Evolutionary conservation across 2,888 invertebrate genomes (phyloP).

Genomic region (Alloscopus bannaensis): DNA sequence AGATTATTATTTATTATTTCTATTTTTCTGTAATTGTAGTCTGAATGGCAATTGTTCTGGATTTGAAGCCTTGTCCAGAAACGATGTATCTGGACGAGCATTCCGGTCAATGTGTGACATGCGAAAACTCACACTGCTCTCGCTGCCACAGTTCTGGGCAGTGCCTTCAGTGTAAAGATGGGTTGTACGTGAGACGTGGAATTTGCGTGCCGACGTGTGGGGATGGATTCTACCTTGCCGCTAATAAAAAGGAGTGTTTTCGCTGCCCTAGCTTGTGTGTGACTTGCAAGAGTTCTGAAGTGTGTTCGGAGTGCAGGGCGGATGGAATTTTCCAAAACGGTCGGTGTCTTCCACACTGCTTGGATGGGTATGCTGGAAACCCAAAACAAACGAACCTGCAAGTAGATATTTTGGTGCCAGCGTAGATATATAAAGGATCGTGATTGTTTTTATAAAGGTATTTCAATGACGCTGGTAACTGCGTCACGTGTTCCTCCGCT

Average conservation of each 20-base stretch:
- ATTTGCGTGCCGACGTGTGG: conserved; percentile 63
- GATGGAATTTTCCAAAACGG: conserved; percentile 88
- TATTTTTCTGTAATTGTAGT: background rate
- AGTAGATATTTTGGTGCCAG: no score
- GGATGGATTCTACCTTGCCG: conserved; percentile 64
- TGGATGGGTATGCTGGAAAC: conserved; percentile 82
- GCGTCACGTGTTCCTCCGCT: conserved; percentile 88
- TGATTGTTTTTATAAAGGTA: no score
- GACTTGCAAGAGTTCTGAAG: conserved; percentile 80
- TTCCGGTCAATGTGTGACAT: conserved; percentile 64
- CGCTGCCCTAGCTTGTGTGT: conserved; percentile 68
- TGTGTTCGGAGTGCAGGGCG: conserved; percentile 87
- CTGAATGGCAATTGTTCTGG: conserved; percentile 5
- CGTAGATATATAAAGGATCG: no score
- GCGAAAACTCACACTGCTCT: conserved; percentile 66
- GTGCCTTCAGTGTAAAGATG: conserved; percentile 67
- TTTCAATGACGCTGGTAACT: conserved; percentile 89
- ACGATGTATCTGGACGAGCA: conserved; percentile 66
- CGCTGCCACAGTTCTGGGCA: conserved; percentile 61
- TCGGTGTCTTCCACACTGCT: conserved; percentile 87
- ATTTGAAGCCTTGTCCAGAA: conserved; percentile 64
- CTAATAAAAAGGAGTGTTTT: conserved; percentile 67
- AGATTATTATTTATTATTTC: no score
- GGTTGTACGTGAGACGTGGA: conserved; percentile 60
- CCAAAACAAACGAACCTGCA: no score